Percentiles rank a stretch among this genome's conserved stretches.
Evolutionary conservation across 1,140 invertebrate genomes (phyloP).

Genomic region (Drosophila sproati): DNA sequence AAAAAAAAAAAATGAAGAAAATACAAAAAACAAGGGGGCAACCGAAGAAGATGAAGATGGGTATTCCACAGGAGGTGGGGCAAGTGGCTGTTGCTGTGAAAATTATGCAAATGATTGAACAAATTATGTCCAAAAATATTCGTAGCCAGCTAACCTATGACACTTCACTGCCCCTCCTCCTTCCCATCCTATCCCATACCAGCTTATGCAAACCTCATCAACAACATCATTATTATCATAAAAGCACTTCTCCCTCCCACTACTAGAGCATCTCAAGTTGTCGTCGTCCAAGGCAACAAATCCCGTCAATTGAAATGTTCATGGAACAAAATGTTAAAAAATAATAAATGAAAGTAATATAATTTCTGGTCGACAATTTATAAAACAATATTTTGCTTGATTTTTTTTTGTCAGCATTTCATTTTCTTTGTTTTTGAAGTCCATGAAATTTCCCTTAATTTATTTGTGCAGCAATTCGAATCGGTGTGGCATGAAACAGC

Average conservation of each 20-base stretch:
- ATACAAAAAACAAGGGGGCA: slow-evolving; percentile 8
- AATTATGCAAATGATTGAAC: slow-evolving; percentile 82
- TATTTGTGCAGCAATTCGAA: no score
- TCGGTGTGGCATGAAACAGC: slow-evolving; percentile 11
- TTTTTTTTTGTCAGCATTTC: not conserved
- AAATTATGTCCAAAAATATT: slow-evolving; percentile 75
- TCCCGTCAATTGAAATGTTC: slow-evolving; percentile 73
- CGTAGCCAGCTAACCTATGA: slow-evolving; percentile 66
- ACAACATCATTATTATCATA: slow-evolving; percentile 29
- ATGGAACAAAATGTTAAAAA: slow-evolving; percentile 51
- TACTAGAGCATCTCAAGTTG: slow-evolving; percentile 26
- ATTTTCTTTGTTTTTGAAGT: slow-evolving; percentile 18
- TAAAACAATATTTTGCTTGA: slow-evolving; percentile 39
- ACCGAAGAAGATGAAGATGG: not conserved
- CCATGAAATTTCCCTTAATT: no score
- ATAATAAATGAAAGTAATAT: slow-evolving; percentile 41
- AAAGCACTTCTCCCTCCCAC: not conserved
- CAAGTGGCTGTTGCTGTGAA: slow-evolving; percentile 62
- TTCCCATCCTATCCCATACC: not conserved
- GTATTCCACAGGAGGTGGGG: slow-evolving; percentile 4
- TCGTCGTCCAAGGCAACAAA: slow-evolving; percentile 67
- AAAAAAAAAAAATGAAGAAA: slow-evolving; percentile 42
- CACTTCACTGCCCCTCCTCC: slow-evolving; percentile 6
- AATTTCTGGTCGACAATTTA: slow-evolving; percentile 20
- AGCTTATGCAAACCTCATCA: slow-evolving; percentile 3